Evolutionary conservation across 2,888 invertebrate species (phyloP).

Genomic region (Eudasyphora cyanicolor): DNA sequence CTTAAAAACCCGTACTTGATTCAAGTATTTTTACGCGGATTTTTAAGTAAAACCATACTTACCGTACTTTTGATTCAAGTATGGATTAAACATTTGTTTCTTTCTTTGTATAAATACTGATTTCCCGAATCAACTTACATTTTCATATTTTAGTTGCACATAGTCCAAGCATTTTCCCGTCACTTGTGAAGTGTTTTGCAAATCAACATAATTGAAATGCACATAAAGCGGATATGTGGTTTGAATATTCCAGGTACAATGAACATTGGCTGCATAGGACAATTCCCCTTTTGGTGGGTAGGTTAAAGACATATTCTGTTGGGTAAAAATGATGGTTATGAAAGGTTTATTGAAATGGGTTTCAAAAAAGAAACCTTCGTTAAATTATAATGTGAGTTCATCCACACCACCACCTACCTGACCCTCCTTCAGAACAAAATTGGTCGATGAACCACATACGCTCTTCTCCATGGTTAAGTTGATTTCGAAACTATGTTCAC

Average conservation of each 20-base stretch:
- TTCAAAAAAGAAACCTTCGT: not conserved
- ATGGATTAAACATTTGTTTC: no score
- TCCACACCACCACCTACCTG: constrained; percentile 69
- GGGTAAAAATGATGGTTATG: not conserved
- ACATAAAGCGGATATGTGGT: constrained; percentile 75
- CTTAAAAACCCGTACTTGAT: no score
- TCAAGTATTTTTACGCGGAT: no score
- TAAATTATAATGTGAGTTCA: not conserved
- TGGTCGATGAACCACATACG: constrained; percentile 82
- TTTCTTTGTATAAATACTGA: no score
- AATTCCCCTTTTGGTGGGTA: constrained; percentile 59
- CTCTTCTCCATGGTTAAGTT: constrained; percentile 82
- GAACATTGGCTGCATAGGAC: constrained; percentile 81
- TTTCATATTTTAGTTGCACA: constrained; percentile 61
- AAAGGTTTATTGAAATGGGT: no score
- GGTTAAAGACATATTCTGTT: constrained; percentile 64
- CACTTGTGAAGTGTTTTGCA: constrained; percentile 78
- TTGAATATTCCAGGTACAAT: constrained; percentile 83
- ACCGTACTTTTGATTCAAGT: no score
- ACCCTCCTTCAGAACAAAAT: constrained; percentile 76
- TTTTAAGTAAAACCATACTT: no score
- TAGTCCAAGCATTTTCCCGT: constrained; percentile 76
- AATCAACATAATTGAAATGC: constrained; percentile 82
- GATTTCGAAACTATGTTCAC: constrained; percentile 84
- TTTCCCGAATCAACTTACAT: no score